A percentile compares a stretch with the other conserved stretches of the same genome.
These are phyloP conservation scores for Eufriesea mexicana DNA, from an alignment of 1,140 invertebrate genomes.

Conservation along the genomic window DNA sequence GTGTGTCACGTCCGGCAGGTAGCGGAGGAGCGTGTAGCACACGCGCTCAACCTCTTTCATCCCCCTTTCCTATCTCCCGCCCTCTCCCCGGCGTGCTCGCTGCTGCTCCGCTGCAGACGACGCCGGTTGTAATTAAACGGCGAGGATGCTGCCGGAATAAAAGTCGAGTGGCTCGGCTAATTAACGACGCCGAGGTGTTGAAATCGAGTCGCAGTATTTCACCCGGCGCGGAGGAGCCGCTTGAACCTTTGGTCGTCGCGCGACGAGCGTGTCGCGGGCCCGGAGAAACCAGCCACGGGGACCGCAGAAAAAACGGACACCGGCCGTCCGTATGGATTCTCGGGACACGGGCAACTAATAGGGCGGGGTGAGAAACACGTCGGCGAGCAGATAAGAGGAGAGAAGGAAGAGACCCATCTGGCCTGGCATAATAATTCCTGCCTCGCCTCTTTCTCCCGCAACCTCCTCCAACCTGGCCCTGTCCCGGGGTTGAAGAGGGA, in stretches of 20 bases:
- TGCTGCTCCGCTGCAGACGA: slow-evolving; percentile 2
- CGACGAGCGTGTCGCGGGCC: slow-evolving; percentile 49
- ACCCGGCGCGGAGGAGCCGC: slow-evolving; percentile 46
- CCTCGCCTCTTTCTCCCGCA: slow-evolving; percentile 10
- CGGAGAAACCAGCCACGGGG: slow-evolving; percentile 26
- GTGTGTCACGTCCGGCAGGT: slow-evolving; percentile 67
- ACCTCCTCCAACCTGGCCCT: neutral
- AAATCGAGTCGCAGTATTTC: slow-evolving; percentile 79
- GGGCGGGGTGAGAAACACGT: slow-evolving; percentile 76
- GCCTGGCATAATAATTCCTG: slow-evolving; percentile 69
- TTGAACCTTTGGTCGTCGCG: slow-evolving; percentile 40
- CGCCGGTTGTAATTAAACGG: slow-evolving; percentile 67
- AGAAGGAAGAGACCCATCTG: slow-evolving; percentile 38
- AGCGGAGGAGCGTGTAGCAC: slow-evolving; percentile 53
- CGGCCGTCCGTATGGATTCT: slow-evolving; percentile 59
- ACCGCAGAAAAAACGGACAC: slow-evolving; percentile 22
- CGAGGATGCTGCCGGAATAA: slow-evolving; percentile 65
- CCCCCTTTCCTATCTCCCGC: neutral
- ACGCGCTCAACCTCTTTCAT: slow-evolving; percentile 21
- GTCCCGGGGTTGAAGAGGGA: neutral
- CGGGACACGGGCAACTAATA: slow-evolving; percentile 76
- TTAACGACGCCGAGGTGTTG: slow-evolving; percentile 77
- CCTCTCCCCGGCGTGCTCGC: neutral
- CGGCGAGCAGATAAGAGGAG: slow-evolving; percentile 74
- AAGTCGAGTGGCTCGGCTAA: slow-evolving; percentile 72